Base-by-base conservation (phyloP, 2,888 invertebrate species). In the Margaritifera margaritifera region DNA sequence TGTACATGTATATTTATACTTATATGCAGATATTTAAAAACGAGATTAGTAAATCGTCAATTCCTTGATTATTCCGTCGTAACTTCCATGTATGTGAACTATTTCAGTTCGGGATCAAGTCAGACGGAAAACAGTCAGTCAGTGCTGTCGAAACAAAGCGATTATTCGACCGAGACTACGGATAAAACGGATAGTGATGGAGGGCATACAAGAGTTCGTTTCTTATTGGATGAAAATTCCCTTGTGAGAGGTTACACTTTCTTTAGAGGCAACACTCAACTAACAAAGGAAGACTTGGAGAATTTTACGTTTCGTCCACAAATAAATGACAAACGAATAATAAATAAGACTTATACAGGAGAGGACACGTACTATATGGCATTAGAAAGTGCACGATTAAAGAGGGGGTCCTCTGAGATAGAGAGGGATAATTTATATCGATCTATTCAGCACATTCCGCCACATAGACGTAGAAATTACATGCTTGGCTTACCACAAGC, bases 401-500 rank as follows among this genome's bases (percentile, higher is more conserved):
- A 68, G 60, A 42, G 15, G 42, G 15, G 42, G 42, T 42, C 56
- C 31, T 11, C 25, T 24, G 8, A 24, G 58, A 6, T n/a, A 55
- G 20, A 50, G 52, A 55, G 55, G n/a, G 52, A 54, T 15, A 63
- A 65, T 24, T 51, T 71, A 59, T 71, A 72, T 51, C 67, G 62
- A 59, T 64, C 65, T n/a, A 62, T 62, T 22, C 52, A 60, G 24
- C 54, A 61, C 22, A 62, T 57, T 54, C 75, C 73, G 25, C 73
- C 70, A 42, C 55, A 63, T 25, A 72, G 74, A 68, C 69, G 69
- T 19, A 80, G 79, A 54, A 80, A 78, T 53, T 72, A 71, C 58
- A 72, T 84, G 31, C 68, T 83, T 22, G 80, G 76, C 58, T 67
- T 75, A 20, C 66, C 78, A n/a, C 81, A 83, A 65, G 82, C 81